Evolutionary conservation across 2,113 vertebrate genomes (phyloP).

Genomic region (Barnardius zonarius): DNA sequence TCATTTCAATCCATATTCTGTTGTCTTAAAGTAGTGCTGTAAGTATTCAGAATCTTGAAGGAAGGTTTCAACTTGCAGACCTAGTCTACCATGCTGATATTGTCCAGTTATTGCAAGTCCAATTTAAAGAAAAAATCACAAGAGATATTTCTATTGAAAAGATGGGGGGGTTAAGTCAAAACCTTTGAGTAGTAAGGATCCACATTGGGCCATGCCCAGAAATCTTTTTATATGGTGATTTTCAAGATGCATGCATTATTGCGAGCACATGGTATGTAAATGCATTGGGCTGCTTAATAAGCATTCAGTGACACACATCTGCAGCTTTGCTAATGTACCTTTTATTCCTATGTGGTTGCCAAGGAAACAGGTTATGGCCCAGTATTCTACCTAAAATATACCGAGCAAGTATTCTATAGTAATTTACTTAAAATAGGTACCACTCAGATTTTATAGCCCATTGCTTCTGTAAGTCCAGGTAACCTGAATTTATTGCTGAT

Average conservation of each 20-base stretch:
- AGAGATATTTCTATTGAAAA: neutral
- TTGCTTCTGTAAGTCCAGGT: neutral
- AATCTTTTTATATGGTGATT: constrained; percentile 57
- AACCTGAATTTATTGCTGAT: neutral
- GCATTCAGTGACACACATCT: constrained; percentile 63
- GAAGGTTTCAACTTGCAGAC: neutral
- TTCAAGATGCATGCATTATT: constrained; percentile 43
- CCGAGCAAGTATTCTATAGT: constrained; percentile 38
- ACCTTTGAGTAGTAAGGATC: constrained; percentile 10
- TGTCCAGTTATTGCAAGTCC: neutral
- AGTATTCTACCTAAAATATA: constrained; percentile 77
- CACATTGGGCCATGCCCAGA: neutral
- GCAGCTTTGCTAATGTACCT: constrained; percentile 65
- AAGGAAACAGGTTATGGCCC: constrained; percentile 84
- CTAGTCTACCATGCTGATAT: neutral
- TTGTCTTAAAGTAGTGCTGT: neutral
- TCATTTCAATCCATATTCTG: neutral
- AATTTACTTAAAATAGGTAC: constrained; percentile 17
- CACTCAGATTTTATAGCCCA: neutral
- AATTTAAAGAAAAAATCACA: neutral
- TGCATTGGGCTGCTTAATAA: constrained; percentile 54
- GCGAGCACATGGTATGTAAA: constrained; percentile 55
- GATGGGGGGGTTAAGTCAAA: neutral
- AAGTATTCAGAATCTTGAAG: neutral
- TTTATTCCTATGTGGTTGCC: constrained; percentile 85